Base-by-base conservation (phyloP, 2,888 invertebrate genomes). In the Leucophenga maculata region DNA sequence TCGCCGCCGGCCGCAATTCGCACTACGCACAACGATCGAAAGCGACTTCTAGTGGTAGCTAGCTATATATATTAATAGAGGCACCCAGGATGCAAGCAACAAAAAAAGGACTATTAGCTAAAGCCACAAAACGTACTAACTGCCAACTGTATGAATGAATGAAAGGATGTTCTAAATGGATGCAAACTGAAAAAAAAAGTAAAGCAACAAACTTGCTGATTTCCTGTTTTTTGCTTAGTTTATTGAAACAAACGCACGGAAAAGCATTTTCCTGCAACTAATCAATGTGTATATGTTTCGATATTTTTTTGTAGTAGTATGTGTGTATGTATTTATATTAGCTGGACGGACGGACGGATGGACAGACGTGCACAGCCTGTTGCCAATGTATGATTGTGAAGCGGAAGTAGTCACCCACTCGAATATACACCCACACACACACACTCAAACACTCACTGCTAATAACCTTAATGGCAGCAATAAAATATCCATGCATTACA, bases 381-480 rank as follows among this genome's bases (percentile, higher is more conserved):
- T 64, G 62, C 62, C 62, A 64, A 64, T 44, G n/a, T 50, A n/a
- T n/a, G 14, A n/a, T 18, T 46, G 50, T 13, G 16, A 6, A 32
- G n/a, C 6, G 31, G 31, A 31, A 32, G 9, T n/a, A 64, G 22
- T 46, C 11, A 55, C 26, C 46, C 14, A 18, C 32, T 16, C 59
- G 48, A 13, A 20, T 31, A 16, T 14, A 32, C 59, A 32, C 59
- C 59, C 32, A 59, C 59, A 31, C n/a, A 59, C 31, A n/a, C 59
- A 59, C 60, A 46, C 46, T 4, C 6, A 46, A 2, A 46, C 16
- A 13, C 39, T 6, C 11, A 1, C 44, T 64, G 62, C 82, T 75
- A 82, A 85, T 85, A 85, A 82, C 79, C 82, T 76, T 85, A 85
- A 85, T 85, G 77, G 84, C 74, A 76, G 81, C 85, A 85, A 82